phyloP scores from a whole-genome alignment of 92 coral and sea anemone species.

The Scolanthus callimorphus region DNA sequence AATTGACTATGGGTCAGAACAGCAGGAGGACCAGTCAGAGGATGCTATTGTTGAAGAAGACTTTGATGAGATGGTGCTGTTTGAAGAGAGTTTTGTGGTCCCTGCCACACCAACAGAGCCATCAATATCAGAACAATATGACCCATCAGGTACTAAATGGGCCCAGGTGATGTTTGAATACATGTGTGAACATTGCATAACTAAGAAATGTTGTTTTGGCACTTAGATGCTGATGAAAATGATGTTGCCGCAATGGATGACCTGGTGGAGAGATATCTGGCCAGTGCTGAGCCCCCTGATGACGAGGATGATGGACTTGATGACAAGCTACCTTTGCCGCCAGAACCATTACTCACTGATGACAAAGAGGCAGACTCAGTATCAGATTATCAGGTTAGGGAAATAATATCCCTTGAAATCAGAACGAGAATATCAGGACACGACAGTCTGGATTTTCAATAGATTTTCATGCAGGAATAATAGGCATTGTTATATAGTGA shows the following conservation, averaged over 20 bases:
- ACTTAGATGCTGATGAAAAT: slow-evolving; percentile 3
- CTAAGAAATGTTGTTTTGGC: too few relatives aligned
- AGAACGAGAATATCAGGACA: too few relatives aligned
- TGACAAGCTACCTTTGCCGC: background rate
- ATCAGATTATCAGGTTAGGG: background rate
- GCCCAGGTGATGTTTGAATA: too few relatives aligned
- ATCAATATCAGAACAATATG: slow-evolving; percentile 35
- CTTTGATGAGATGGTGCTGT: slow-evolving; percentile 38
- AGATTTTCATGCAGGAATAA: too few relatives aligned
- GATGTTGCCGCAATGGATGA: slow-evolving; percentile 27
- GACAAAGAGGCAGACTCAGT: background rate
- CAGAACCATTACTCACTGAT: background rate
- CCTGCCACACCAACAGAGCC: slow-evolving; percentile 58
- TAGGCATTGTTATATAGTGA: too few relatives aligned
- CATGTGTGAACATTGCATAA: too few relatives aligned
- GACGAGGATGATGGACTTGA: background rate
- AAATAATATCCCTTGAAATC: background rate
- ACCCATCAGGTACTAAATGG: slow-evolving; percentile 31
- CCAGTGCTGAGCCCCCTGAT: background rate
- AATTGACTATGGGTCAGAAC: too few relatives aligned
- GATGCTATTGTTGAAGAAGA: slow-evolving; percentile 19
- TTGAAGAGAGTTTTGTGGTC: slow-evolving; percentile 50
- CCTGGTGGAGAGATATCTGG: slow-evolving; percentile 16
- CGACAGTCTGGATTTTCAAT: too few relatives aligned
- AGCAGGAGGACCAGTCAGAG: slow-evolving; percentile 14